phyloP scores from a whole-genome alignment of 37 sponge, comb jelly and placozoan species.

The Halichondria panicea region DNA sequence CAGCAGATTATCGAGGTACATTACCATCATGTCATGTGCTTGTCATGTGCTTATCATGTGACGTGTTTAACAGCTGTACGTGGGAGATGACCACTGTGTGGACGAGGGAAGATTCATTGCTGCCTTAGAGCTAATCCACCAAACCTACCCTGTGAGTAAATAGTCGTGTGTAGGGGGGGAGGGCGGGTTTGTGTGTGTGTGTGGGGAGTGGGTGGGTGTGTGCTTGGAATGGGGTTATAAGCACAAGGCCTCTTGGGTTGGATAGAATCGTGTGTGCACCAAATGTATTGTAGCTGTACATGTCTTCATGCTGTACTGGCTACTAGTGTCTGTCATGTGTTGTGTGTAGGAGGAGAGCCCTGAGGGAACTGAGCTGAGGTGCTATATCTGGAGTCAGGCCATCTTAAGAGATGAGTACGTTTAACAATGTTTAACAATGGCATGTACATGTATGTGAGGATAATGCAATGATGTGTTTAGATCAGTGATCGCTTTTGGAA shows the following conservation, averaged over 20 bases:
- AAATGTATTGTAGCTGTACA: too few species aligned
- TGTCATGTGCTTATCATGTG: neutral
- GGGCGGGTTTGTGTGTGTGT: neutral
- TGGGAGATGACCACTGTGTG: conserved; percentile 15
- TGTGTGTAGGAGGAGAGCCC: conserved; percentile 2
- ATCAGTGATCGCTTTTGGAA: too few species aligned
- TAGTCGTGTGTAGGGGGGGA: too few species aligned
- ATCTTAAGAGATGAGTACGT: conserved; percentile 65
- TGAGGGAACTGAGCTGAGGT: conserved; percentile 23
- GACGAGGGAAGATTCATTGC: conserved; percentile 53
- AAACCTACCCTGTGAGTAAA: conserved; percentile 36
- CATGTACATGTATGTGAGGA: too few species aligned
- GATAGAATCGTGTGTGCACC: too few species aligned
- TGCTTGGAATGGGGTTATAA: too few species aligned
- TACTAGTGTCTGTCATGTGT: neutral
- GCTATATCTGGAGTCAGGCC: conserved; percentile 71
- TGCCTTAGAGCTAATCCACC: conserved; percentile 61
- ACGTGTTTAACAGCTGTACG: neutral
- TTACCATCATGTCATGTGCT: too few species aligned
- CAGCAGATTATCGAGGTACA: conserved; percentile 52
- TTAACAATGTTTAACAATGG: too few species aligned
- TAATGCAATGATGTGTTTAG: too few species aligned
- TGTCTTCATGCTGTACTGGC: too few species aligned
- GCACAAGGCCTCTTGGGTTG: too few species aligned
- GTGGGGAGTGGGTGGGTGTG: conserved; percentile 22